Percentiles rank a stretch among this genome's conserved stretches.
Conservation (phyloP, 2,113 vertebrate species). For the Dascyllus trimaculatus region DNA sequence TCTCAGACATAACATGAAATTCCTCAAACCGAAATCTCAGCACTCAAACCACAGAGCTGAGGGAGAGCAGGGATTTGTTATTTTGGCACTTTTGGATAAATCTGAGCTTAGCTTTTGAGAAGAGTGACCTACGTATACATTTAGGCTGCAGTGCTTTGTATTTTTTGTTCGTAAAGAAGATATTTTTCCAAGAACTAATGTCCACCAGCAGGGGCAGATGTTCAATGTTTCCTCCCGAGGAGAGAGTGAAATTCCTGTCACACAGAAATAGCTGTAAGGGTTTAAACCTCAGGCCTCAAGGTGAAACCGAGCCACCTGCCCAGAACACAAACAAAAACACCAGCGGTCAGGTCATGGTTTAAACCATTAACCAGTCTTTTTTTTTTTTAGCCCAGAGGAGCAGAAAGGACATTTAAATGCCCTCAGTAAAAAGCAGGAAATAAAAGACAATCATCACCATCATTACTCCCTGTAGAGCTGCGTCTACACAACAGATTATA, state of each 20-base stretch:
- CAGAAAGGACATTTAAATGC: not conserved
- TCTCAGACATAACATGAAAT: not conserved
- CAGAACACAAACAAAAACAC: constrained; percentile 62
- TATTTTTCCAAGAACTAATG: not conserved
- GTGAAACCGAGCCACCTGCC: constrained; percentile 59
- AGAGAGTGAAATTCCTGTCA: not conserved
- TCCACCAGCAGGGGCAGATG: constrained; percentile 31
- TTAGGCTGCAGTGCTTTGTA: too few species aligned
- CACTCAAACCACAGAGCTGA: not conserved
- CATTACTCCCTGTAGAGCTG: not conserved
- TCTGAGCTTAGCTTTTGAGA: too few species aligned
- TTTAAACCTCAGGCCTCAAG: constrained; percentile 65
- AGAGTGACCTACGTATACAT: too few species aligned
- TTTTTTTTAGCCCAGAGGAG: constrained; percentile 30
- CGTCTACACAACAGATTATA: not conserved
- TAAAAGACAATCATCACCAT: not conserved
- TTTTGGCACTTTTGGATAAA: not conserved
- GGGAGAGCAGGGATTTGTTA: not conserved
- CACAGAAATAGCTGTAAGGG: not conserved
- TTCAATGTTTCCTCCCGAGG: not conserved
- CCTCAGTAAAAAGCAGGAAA: not conserved
- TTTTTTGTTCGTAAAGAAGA: not conserved
- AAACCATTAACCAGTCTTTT: constrained; percentile 59
- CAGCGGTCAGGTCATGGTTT: constrained; percentile 42
- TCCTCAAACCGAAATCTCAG: not conserved